Conservation (phyloP, 2,797 vertebrate species). For the Tadarida brasiliensis region DNA sequence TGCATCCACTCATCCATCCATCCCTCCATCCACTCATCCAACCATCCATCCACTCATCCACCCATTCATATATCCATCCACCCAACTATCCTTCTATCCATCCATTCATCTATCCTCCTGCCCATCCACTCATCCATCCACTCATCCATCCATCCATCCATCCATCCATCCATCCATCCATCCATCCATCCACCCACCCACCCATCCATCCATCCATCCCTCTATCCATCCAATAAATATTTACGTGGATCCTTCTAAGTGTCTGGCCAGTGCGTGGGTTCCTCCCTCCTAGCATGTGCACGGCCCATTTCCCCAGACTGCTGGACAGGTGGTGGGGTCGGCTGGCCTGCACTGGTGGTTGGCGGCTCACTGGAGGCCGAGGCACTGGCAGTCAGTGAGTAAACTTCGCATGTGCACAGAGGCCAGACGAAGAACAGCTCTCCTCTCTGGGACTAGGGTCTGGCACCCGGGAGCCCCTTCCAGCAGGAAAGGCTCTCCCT, state of each 20-base stretch:
- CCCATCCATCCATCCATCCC: rapidly evolving
- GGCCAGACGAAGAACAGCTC: background rate
- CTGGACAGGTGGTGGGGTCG: background rate
- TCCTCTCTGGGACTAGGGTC: background rate
- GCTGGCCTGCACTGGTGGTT: background rate
- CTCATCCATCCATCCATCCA: rapidly evolving
- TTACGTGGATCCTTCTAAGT: background rate
- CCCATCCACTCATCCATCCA: rapidly evolving
- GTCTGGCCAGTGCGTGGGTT: rapidly evolving
- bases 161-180: background rate
- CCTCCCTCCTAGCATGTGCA: background rate
- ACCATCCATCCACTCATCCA: no score
- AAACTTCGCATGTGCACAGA: background rate
- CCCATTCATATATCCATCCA: background rate
- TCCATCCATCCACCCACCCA: rapidly evolving
- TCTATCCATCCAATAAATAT: background rate
- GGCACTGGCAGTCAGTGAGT: background rate
- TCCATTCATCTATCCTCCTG: rapidly evolving
- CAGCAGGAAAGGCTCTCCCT: background rate
- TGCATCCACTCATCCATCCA: rapidly evolving
- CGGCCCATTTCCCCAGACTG: background rate
- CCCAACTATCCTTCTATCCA: rapidly evolving
- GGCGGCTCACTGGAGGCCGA: background rate
- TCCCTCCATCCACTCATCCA: rapidly evolving
- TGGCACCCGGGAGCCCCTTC: background rate